These are phyloP conservation scores for Xiphophorus couchianus DNA, from an alignment of 2,113 vertebrate species.

Conservation along the genomic window DNA sequence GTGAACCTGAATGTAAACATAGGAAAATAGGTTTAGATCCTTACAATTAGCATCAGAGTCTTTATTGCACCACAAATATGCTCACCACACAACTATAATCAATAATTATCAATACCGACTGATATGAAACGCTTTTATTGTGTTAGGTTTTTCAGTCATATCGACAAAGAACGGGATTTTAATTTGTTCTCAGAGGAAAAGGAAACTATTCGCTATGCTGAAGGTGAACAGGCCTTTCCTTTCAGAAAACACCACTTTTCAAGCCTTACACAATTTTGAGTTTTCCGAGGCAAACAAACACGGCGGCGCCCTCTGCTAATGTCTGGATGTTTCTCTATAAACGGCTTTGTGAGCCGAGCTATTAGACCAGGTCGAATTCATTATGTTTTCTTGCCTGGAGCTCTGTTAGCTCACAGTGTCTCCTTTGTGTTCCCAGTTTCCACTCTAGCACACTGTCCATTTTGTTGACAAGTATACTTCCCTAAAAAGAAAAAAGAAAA, in stretches of 20 bases:
- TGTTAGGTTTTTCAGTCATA: too few relatives aligned
- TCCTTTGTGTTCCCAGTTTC: conserved; percentile 26
- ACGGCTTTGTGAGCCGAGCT: conserved; percentile 1
- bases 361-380: conserved; percentile 25
- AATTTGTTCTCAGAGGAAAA: conserved; percentile 6
- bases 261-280: conserved; percentile 10
- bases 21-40: too few relatives aligned
- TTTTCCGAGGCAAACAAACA: conserved; percentile 23
- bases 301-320: background rate
- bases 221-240: conserved; percentile 46
- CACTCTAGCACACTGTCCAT: conserved; percentile 7
- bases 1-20: too few relatives aligned
- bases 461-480: conserved; percentile 22
- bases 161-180: background rate
- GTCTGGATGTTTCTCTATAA: conserved; percentile 4
- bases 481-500: conserved; percentile 3
- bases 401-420: conserved; percentile 13
- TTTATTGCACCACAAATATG: too few relatives aligned
- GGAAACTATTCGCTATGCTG: conserved; percentile 15
- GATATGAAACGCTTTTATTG: too few relatives aligned
- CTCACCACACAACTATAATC: too few relatives aligned
- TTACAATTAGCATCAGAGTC: too few relatives aligned
- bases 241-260: conserved; percentile 22
- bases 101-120: too few relatives aligned
- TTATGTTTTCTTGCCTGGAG: conserved; percentile 16